Conservation (phyloP, 1,140 invertebrate species). For the Brachionus rubens region DNA sequence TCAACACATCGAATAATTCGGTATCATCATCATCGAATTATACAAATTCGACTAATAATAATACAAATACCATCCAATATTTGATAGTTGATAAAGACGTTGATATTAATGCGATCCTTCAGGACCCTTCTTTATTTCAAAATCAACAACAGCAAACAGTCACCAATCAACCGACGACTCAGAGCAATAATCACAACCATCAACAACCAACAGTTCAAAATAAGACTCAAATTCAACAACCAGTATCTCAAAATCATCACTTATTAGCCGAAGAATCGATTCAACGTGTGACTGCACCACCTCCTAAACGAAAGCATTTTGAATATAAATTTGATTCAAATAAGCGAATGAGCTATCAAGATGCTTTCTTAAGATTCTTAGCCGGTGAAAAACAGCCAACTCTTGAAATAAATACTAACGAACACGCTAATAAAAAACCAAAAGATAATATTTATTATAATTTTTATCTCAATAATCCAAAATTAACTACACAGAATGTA, state of each 20-base stretch:
- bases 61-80: conserved; percentile 33
- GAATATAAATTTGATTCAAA: neutral
- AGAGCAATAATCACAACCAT: neutral
- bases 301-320: conserved; percentile 45
- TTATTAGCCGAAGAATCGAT: conserved; percentile 42
- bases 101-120: conserved; percentile 41
- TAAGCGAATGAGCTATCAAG: conserved; percentile 31
- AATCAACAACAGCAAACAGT: neutral
- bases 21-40: neutral
- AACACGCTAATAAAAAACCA: conserved; percentile 40
- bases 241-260: neutral
- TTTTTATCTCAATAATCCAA: conserved; percentile 24
- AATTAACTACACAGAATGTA: conserved; percentile 1
- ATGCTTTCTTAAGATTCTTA: conserved; percentile 39
- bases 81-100: conserved; percentile 44
- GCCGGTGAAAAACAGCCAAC: conserved; percentile 44
- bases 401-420: conserved; percentile 24
- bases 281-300: conserved; percentile 30
- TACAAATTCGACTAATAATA: neutral
- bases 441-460: conserved; percentile 38
- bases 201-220: neutral
- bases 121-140: conserved; percentile 14
- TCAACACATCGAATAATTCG: conserved; percentile 38
- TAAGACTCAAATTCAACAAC: neutral
- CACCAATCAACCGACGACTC: neutral